Evolutionary conservation across 2,888 invertebrate species (phyloP), one percentile per base, ranked within the genome.

Genomic region (Fragum sueziense): DNA sequence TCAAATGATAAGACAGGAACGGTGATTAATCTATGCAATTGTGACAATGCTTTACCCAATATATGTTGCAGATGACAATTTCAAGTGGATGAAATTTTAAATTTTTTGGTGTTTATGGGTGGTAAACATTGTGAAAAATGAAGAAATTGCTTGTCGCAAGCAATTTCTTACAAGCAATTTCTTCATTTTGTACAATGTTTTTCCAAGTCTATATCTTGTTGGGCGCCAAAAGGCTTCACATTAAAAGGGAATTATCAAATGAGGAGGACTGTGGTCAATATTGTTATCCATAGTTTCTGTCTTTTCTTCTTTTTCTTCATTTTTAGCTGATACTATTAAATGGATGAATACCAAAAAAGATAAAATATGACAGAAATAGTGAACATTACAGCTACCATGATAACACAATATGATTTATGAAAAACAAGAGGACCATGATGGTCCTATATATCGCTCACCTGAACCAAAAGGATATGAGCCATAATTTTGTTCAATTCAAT

Each of bases 1-100:
- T 34, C 52, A 33, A 57, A 70, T 34, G 70, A 70, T 70, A 70
- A 70, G 70, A 52, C 52, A 57, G 47, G n/a, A 47, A 47, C n/a
- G n/a, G 47, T 47, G 47, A 47, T 47, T 47, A 47, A 47, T 47
- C 47, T 47, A 47, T 14, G 47, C 47, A 47, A 47, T n/a, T 47
- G 47, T 47, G 47, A 47, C 47, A 47, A 47, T n/a, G 3, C 47
- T 47, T 47, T 25, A 11, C 22, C 29, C 25, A 51, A 51, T 25
- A 68, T 68, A 51, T 51, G 68, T 47, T 25, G 25, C 68, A 7
- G 51, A 20, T n/a, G 27, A n/a, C n/a, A n/a, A n/a, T n/a, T n/a
- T n/a, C n/a, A n/a, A n/a, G n/a, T n/a, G n/a, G n/a, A n/a, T n/a
- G n/a, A n/a, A n/a, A n/a, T n/a, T n/a, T n/a, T n/a, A n/a, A n/a